phyloP scores from a whole-genome alignment of 2,113 vertebrate genomes.

The Collichthys lucidus region DNA sequence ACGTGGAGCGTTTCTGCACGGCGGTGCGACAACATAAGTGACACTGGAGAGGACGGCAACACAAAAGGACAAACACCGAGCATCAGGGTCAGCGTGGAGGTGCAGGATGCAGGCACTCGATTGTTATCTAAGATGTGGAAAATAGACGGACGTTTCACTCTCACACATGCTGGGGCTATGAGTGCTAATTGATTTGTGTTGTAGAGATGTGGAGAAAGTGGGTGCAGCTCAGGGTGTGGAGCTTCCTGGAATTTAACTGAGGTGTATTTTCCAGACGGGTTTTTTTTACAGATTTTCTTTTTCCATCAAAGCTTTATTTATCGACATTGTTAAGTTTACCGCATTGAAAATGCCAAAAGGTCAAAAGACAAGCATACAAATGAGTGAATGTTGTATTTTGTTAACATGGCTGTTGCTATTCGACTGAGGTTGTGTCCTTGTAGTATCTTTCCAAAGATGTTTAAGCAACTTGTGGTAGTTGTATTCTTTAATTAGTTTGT shows the following conservation, averaged over 20 bases:
- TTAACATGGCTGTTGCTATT: not conserved
- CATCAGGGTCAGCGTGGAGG: constrained; percentile 11
- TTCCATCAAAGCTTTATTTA: constrained; percentile 15
- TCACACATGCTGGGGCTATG: constrained; percentile 18
- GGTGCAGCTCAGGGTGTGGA: constrained; percentile 57
- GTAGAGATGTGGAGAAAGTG: not conserved
- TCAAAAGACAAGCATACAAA: constrained; percentile 8
- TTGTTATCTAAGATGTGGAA: constrained; percentile 40
- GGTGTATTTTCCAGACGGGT: constrained; percentile 42
- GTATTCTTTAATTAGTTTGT: not conserved
- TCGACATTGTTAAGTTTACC: not conserved
- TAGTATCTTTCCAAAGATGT: not conserved
- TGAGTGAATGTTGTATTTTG: constrained; percentile 15
- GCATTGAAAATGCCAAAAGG: not conserved
- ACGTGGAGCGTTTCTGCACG: constrained; percentile 2
- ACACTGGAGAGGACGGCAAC: constrained; percentile 16
- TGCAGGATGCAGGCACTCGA: constrained; percentile 16
- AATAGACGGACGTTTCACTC: constrained; percentile 35
- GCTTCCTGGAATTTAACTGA: constrained; percentile 69
- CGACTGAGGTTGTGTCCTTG: not conserved
- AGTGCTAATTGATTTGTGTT: constrained; percentile 50
- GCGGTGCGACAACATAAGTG: not conserved
- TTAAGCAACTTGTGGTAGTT: not conserved
- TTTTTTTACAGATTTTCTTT: constrained; percentile 39
- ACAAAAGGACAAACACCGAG: not conserved